Conservation (phyloP, 1,140 invertebrate genomes). For the Cheumatopsyche charites region DNA sequence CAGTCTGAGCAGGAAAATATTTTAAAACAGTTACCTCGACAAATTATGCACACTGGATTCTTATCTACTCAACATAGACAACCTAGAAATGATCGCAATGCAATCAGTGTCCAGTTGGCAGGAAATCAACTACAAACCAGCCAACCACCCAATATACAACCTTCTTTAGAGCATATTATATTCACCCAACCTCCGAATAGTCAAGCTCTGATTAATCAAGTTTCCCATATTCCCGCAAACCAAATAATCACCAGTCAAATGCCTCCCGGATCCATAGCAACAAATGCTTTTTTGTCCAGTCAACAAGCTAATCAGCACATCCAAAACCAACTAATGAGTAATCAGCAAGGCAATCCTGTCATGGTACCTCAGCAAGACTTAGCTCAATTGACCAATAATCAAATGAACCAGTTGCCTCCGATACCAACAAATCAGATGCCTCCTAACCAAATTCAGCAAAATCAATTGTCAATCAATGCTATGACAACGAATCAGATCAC, state of each 20-base stretch:
- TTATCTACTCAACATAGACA: slow-evolving; percentile 18
- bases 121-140: slow-evolving; percentile 18
- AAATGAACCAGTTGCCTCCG: slow-evolving; percentile 37
- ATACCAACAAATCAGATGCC: slow-evolving; percentile 30
- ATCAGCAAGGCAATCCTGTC: slow-evolving; percentile 28
- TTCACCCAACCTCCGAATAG: slow-evolving; percentile 23
- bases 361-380: slow-evolving; percentile 27
- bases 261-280: slow-evolving; percentile 15
- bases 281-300: slow-evolving; percentile 20
- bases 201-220: slow-evolving; percentile 24
- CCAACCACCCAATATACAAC: slow-evolving; percentile 15
- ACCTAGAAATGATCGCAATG: slow-evolving; percentile 14
- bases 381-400: slow-evolving; percentile 7
- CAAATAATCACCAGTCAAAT: slow-evolving; percentile 35
- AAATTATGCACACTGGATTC: slow-evolving; percentile 26
- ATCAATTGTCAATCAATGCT: slow-evolving; percentile 11
- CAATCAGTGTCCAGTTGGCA: slow-evolving; percentile 14
- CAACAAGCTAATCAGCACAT: slow-evolving; percentile 9
- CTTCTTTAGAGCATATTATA: slow-evolving; percentile 31
- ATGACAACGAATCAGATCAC: slow-evolving; percentile 15
- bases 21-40: slow-evolving; percentile 25
- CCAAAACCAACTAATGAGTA: slow-evolving; percentile 3
- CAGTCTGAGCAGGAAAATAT: slow-evolving; percentile 17
- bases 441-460: slow-evolving; percentile 20
- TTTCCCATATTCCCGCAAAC: slow-evolving; percentile 27